Evolutionary conservation across 2,797 vertebrate species (phyloP), one percentile per base, ranked within the genome.

Genomic region (Sebastes umbrosus): DNA sequence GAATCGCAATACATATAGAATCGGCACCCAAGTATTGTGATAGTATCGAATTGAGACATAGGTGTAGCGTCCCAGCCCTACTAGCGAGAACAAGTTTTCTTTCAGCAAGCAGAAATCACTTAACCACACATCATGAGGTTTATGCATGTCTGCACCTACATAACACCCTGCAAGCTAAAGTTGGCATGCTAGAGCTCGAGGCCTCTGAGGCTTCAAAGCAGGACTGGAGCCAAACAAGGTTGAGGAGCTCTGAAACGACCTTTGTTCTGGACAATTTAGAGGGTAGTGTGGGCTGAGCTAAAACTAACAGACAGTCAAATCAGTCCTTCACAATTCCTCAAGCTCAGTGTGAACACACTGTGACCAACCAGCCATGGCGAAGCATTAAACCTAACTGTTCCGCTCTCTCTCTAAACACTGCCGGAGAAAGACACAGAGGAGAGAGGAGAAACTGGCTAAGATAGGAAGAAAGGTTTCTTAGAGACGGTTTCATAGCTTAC

Each of bases 221-320:
- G 36, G 24, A 62, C 14, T 27, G 24, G 8, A 50, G 63, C 73
- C 77, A 84, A 85, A 80, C 58, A 63, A 74, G 32, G 71, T 62
- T 59, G 60, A 84, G 46, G 32, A 59, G 66, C 87, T 83, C 58
- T 74, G 29, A 78, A 85, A 87, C n/a, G 52, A 85, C 69, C 77
- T 83, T 82, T 86, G 75, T 83, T 84, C 64, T 59, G 54, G 20
- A 86, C 71, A 39, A 67, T 88, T 66, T 82, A 69, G 73, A 81
- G 52, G 18, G 43, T 43, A 76, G 34, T 68, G 34, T 69, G 80
- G 69, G 39, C 50, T 75, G 71, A 84, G 73, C 70, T 75, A 77
- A 84, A 90, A 64, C 79, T 86, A 74, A 83, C 66, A 86, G 80
- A 80, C 80, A 79, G 84, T 85, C 59, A 81, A 88, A 88, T 85